A percentile compares a stretch with the other conserved stretches of the same genome.
phyloP scores from a whole-genome alignment of 2,113 vertebrate genomes.

The Gulo gulo region DNA sequence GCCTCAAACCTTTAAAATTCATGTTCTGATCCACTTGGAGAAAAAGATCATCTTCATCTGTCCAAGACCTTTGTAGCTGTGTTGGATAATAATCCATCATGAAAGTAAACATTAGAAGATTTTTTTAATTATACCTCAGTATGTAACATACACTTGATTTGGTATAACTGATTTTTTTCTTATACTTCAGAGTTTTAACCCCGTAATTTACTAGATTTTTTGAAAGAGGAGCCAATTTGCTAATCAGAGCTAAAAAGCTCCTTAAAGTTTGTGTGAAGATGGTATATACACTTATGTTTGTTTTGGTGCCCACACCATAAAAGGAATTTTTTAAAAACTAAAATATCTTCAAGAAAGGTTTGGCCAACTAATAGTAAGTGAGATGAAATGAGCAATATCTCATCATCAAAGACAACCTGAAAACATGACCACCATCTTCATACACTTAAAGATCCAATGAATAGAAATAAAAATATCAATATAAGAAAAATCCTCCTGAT shows the following conservation, averaged over 20 bases:
- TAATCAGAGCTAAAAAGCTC: background rate
- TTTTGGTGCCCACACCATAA: background rate
- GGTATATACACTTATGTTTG: background rate
- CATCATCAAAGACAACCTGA: background rate
- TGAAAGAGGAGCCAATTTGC: background rate
- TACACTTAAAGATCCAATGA: background rate
- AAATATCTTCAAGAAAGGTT: background rate
- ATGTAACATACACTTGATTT: background rate
- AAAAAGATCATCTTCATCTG: background rate
- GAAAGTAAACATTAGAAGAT: background rate
- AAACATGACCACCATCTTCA: background rate
- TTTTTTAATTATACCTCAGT: background rate
- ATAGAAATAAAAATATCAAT: background rate
- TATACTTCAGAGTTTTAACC: background rate
- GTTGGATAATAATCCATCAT: background rate
- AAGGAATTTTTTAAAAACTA: background rate
- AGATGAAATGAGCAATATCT: background rate
- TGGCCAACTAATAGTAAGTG: background rate
- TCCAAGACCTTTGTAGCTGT: background rate
- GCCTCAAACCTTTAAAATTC: background rate
- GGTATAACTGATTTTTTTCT: background rate
- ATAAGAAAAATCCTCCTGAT: background rate
- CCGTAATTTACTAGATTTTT: background rate
- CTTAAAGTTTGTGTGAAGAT: background rate
- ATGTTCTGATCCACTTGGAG: background rate